Conservation (phyloP, 30 jellyfish, hydroid and myxozoan species). For the Catostylus mosaicus region DNA sequence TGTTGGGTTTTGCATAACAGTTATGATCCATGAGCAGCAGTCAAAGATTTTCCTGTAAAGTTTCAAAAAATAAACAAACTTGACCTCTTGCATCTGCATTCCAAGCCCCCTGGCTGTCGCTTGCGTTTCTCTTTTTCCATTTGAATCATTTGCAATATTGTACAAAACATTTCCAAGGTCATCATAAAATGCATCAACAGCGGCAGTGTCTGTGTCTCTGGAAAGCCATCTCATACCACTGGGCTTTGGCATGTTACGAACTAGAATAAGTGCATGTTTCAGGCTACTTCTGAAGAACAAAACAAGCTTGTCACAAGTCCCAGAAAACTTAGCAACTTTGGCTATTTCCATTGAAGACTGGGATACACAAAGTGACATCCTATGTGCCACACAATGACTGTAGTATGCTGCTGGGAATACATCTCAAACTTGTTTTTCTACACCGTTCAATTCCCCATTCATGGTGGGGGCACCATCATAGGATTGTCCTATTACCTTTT, state of each 20-base stretch:
- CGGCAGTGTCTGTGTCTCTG: too few species aligned
- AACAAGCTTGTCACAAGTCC: background rate
- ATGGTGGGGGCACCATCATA: constrained; percentile 45
- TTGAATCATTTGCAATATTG: constrained; percentile 18
- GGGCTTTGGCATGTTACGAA: constrained; percentile 36
- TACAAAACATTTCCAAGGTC: background rate
- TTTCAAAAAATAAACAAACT: constrained; percentile 12
- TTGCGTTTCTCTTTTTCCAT: constrained; percentile 32
- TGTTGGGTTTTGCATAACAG: constrained; percentile 1
- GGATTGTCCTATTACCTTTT: constrained; percentile 42
- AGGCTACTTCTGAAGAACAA: too few species aligned
- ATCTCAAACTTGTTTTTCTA: too few species aligned
- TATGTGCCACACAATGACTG: too few species aligned
- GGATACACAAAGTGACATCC: background rate
- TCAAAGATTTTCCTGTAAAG: constrained; percentile 15
- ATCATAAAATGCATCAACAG: too few species aligned
- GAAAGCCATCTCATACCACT: constrained; percentile 28
- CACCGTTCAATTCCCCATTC: background rate
- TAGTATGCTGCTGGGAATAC: too few species aligned
- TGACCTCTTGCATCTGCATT: constrained; percentile 3
- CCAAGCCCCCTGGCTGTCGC: constrained; percentile 30
- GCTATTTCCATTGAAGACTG: constrained; percentile 33
- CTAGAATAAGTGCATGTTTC: too few species aligned
- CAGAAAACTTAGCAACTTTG: constrained; percentile 12
- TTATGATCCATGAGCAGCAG: constrained; percentile 8